These are phyloP conservation scores for Neuroterus valhalla DNA, from an alignment of 1,140 invertebrate species.

Conservation along the genomic window DNA sequence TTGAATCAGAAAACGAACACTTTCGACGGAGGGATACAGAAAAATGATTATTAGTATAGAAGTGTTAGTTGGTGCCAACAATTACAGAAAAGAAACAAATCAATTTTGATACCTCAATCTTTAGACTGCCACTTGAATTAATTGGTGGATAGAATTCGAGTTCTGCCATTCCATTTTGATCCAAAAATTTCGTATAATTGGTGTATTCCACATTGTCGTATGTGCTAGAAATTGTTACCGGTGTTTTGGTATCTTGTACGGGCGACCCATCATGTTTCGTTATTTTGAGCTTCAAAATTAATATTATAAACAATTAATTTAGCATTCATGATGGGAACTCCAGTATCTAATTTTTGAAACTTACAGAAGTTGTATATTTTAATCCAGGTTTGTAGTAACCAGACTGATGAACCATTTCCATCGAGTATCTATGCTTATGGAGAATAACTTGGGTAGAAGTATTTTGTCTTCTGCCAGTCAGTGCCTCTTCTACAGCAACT, in stretches of 20 bases:
- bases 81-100: not conserved
- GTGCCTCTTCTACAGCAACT: constrained; percentile 86
- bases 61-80: not conserved
- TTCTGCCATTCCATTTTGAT: constrained; percentile 82
- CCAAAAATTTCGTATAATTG: constrained; percentile 77
- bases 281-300: constrained; percentile 79
- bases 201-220: constrained; percentile 80
- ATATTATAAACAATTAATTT: constrained; percentile 34
- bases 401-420: constrained; percentile 88
- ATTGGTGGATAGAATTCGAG: constrained; percentile 82
- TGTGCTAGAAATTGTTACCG: constrained; percentile 79
- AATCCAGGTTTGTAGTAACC: constrained; percentile 92
- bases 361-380: constrained; percentile 87
- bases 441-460: constrained; percentile 82
- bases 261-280: constrained; percentile 85
- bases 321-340: constrained; percentile 9
- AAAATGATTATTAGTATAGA: constrained; percentile 22
- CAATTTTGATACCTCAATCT: constrained; percentile 77
- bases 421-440: constrained; percentile 87
- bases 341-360: constrained; percentile 54
- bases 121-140: constrained; percentile 74
- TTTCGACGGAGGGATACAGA: too few relatives aligned
- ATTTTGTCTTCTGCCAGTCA: constrained; percentile 89
- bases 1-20: too few relatives aligned
- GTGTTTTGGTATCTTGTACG: constrained; percentile 79